Evolutionary conservation across 64 coral and sea anemone species (phyloP).

Genomic region (Montipora sp.): DNA sequence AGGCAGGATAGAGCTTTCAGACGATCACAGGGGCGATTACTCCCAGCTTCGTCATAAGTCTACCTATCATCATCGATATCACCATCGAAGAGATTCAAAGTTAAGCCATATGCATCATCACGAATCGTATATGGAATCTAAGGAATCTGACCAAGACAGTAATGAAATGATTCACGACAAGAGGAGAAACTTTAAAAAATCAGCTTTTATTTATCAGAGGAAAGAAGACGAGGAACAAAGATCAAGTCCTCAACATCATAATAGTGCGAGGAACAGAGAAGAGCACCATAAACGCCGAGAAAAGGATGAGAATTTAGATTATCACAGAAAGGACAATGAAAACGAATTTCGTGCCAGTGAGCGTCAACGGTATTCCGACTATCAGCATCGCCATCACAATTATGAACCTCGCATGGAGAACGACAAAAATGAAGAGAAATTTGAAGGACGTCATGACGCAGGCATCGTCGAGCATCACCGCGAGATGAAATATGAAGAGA

Average conservation of each 20-base stretch:
- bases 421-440: neutral
- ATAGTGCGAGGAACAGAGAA: neutral
- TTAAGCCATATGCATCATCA: neutral
- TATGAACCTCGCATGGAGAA: neutral
- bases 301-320: neutral
- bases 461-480: neutral
- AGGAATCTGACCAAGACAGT: neutral
- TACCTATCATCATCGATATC: neutral
- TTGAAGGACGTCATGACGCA: slow-evolving; percentile 9
- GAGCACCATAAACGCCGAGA: neutral
- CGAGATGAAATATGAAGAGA: slow-evolving; percentile 14
- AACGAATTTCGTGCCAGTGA: neutral
- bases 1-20: neutral
- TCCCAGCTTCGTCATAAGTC: neutral
- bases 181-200: slow-evolving; percentile 21
- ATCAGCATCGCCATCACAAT: slow-evolving; percentile 2
- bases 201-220: neutral
- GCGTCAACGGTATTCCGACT: neutral
- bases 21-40: neutral
- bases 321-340: neutral
- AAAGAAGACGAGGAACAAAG: neutral
- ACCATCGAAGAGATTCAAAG: slow-evolving; percentile 4
- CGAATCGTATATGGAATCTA: neutral
- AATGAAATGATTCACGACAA: neutral
- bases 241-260: neutral